Conservation (phyloP, 2,888 invertebrate genomes). For the Seira ritae region DNA sequence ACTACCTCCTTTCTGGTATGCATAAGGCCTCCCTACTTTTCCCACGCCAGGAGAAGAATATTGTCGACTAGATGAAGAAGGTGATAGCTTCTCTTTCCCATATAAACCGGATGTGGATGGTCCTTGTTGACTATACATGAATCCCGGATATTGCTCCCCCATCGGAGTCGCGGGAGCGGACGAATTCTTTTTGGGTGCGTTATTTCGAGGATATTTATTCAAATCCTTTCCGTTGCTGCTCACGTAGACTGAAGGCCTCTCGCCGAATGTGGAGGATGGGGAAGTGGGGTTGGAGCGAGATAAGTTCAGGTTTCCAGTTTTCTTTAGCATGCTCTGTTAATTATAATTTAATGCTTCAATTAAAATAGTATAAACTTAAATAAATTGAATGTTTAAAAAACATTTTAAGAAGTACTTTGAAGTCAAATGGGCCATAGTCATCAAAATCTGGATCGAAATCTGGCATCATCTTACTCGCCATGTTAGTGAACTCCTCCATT, state of each 20-base stretch:
- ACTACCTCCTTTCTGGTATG: background rate
- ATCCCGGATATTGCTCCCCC: slow-evolving; percentile 22
- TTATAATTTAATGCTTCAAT: no score
- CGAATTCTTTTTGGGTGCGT: background rate
- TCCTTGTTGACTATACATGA: slow-evolving; percentile 31
- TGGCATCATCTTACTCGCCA: slow-evolving; percentile 59
- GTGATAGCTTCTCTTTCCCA: no score
- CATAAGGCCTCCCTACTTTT: slow-evolving; percentile 22
- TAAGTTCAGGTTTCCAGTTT: slow-evolving; percentile 37
- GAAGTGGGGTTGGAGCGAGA: slow-evolving; percentile 10
- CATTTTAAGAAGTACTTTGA: slow-evolving; percentile 48
- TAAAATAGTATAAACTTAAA: background rate
- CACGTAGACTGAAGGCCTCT: background rate
- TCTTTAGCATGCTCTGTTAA: slow-evolving; percentile 44
- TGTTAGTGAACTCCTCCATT: slow-evolving; percentile 65
- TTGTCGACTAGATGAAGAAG: no score
- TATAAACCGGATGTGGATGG: background rate
- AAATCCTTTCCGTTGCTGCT: slow-evolving; percentile 10
- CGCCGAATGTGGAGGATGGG: background rate
- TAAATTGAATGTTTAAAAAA: no score
- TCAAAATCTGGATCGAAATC: slow-evolving; percentile 34
- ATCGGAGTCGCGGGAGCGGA: slow-evolving; percentile 35
- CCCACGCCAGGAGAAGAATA: no score
- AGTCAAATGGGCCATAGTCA: slow-evolving; percentile 52
- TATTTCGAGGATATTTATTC: background rate